Base-by-base conservation (phyloP, 2,113 vertebrate genomes). In the Plestiodon gilberti region DNA sequence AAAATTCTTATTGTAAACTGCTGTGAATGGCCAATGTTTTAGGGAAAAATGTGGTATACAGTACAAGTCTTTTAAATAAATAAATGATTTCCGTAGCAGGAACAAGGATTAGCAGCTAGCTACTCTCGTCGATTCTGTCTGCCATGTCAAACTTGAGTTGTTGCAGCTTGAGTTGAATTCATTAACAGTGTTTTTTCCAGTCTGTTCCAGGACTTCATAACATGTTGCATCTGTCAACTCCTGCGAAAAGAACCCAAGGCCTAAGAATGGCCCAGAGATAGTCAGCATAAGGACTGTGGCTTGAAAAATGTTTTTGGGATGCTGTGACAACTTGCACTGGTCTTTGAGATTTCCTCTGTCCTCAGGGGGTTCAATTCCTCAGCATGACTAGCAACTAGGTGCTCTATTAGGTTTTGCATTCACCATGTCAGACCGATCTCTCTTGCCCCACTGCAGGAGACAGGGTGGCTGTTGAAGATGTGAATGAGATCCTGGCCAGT, bases 401-500 rank as follows among this genome's bases (percentile, higher is more conserved):
- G 25, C 40, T 48, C 65, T 38, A 15, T 77, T 4, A n/a, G 33
- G 73, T 70, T 13, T 52, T 40, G 3, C 18, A 25, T 1, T n/a
- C 25, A 81, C 25, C 52, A n/a, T 78, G 13, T 4, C 20, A 48
- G 30, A 14, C 73, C 43, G 40, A 4, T 55, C 25, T 75, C 1
- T 78, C 28, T 69, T 76, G 77, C 62, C 38, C 67, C 23, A 35
- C 17, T 69, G 25, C 88, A 93, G 92, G 84, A 88, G 87, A 74
- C 64, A 85, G 76, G 78, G 38, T 93, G 40, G 85, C 86, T 59
- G 30, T 85, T 83, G 87, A 87, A 43, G 35, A 82, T 5, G 23
- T 93, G 57, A 61, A 87, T 76, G 82, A 40, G 8, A 30, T 87
- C 83, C 80, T 93, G 70, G 61, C 61, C 75, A 85, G 23, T 33